Evolutionary conservation across 2,113 vertebrate genomes (phyloP), one percentile per base, ranked within the genome.

Genomic region (Ranitomeya variabilis): DNA sequence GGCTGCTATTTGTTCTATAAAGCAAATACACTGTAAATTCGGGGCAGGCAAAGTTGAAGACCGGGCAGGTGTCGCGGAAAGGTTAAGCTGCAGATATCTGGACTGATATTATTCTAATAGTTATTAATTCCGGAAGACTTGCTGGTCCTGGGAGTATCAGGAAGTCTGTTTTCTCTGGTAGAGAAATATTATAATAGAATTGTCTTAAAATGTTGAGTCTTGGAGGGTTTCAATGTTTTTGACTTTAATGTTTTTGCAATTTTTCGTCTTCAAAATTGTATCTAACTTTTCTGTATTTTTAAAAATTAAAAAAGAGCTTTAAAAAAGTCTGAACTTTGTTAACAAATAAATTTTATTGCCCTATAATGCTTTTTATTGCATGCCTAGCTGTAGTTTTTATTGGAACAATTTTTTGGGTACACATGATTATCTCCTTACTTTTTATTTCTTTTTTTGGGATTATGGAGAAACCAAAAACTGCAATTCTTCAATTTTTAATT

Each of bases 1-100:
- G 37, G 19, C 66, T 83, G 81, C 64, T 84, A 52, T 26, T n/a
- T 71, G 14, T 84, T 26, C 82, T 84, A 67, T 52, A 84, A 84
- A 84, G 37, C 64, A 84, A 84, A 55, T 51, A 71, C 45, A 26
- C 45, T 23, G 52, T 71, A 67, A 54, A 84, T 84, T 66, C 23
- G 23, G 79, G 55, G 51, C 78, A 80, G n/a, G 14, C 37, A 76
- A 23, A 80, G 78, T 59, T 80, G 54, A 80, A 60, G 23, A 55
- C 54, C 5, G 23, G 57, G 57, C 19, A 23, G 79, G 59, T 60
- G 57, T 18, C 37, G 59, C 18, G 19, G 7, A 60, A 62, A 81
- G 55, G 55, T 81, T 31, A 62, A 13, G 54, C 26, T 37, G 79
- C 55, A 14, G 51, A 79, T 79, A 23, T 52, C 77, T 79, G 77